These are phyloP conservation scores for Hyperopisus bebe DNA, from an alignment of 2,113 vertebrate genomes.

Conservation along the genomic window DNA sequence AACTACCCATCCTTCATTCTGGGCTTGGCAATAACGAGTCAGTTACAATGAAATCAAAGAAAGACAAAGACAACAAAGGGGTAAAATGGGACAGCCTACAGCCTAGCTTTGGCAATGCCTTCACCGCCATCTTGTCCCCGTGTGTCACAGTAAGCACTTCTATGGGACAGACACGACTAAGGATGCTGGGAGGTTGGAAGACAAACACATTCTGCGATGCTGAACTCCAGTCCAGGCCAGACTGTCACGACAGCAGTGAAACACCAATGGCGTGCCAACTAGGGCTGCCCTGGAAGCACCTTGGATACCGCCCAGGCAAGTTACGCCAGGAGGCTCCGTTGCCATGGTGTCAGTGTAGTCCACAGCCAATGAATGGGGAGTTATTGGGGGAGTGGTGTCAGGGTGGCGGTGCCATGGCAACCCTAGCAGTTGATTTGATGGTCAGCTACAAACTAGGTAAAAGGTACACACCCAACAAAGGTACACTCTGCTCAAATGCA, in stretches of 20 bases:
- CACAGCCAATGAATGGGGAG: constrained; percentile 57
- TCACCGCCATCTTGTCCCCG: not conserved
- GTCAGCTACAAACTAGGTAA: not conserved
- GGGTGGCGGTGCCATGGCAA: not conserved
- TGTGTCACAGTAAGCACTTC: not conserved
- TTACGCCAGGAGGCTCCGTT: constrained; percentile 62
- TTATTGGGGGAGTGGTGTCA: constrained; percentile 42
- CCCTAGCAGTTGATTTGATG: not conserved
- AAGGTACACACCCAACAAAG: not conserved
- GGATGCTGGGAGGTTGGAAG: not conserved
- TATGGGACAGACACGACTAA: not conserved
- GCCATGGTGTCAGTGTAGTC: constrained; percentile 65
- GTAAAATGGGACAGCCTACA: not conserved
- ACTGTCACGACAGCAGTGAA: not conserved
- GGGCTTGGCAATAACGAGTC: not conserved
- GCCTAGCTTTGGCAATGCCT: not conserved
- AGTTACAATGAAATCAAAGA: not conserved
- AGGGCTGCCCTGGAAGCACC: constrained; percentile 55
- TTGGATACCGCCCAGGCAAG: constrained; percentile 62
- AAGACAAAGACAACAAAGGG: not conserved
- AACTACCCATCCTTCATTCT: not conserved
- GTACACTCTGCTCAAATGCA: not conserved
- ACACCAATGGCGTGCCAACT: constrained; percentile 46
- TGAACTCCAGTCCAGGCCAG: not conserved
- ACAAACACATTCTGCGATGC: not conserved